phyloP scores from a whole-genome alignment of 2,113 vertebrate genomes.

The Pachyramphus minor region DNA sequence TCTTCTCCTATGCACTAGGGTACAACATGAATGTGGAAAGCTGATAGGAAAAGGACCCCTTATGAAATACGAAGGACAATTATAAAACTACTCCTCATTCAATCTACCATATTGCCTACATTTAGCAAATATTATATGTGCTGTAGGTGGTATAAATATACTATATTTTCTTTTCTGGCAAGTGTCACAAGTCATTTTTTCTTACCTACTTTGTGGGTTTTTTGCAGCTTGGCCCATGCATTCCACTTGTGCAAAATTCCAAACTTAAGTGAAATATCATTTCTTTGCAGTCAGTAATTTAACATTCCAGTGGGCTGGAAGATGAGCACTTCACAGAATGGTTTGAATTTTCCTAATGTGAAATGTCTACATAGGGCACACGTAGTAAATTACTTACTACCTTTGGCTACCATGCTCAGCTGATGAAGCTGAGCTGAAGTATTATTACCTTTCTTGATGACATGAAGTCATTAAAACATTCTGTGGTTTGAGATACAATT shows the following conservation, averaged over 20 bases:
- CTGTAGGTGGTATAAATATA: not conserved
- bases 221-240: not conserved
- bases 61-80: not conserved
- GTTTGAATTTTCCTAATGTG: constrained; percentile 20
- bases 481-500: constrained; percentile 20
- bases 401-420: not conserved
- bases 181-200: not conserved
- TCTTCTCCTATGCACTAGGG: not conserved
- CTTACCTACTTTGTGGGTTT: not conserved
- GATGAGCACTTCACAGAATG: not conserved
- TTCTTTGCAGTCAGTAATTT: constrained; percentile 4
- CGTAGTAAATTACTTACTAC: constrained; percentile 2
- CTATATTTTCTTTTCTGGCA: not conserved
- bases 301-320: not conserved
- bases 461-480: constrained; percentile 24
- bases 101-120: not conserved
- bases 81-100: not conserved
- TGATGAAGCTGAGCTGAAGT: not conserved
- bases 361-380: not conserved
- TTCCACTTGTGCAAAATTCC: not conserved
- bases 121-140: not conserved
- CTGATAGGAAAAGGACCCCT: not conserved
- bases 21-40: not conserved
- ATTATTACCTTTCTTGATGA: constrained; percentile 23
- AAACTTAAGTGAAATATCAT: not conserved